Evolutionary conservation across 2,797 vertebrate genomes (phyloP), one percentile per base, ranked within the genome.

Genomic region (Diglossa cyanea): DNA sequence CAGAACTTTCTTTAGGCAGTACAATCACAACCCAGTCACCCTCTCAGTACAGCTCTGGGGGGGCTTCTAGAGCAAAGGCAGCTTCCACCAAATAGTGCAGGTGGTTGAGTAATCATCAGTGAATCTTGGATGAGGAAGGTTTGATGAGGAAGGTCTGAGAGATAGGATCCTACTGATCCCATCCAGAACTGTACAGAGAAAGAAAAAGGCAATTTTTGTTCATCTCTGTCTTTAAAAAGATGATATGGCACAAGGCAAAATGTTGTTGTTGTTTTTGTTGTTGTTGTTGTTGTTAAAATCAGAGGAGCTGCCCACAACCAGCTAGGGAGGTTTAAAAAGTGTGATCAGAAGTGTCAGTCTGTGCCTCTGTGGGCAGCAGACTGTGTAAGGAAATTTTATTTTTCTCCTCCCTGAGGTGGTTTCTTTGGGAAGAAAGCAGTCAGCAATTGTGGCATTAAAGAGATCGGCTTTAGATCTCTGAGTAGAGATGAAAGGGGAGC

Each of bases 401-500:
- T 47, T 79, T 70, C 75, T 90, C 50, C 58, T 93, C 70, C 90
- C 55, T 58, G 79, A 72, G 88, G 86, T 84, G 70, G 18, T 90
- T 93, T 93, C 58, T 47, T 75, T 28, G 81, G 31, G 73, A 88
- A 92, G n/a, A 84, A 91, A 88, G 67, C 35, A 94, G 76, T 86
- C 76, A 94, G 90, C 90, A 93, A 18, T 23, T 54, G 79, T 75
- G 58, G 80, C 70, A 94, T 88, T 90, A 92, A 78, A 86, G 54
- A 75, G 58, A 84, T 58, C 8, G 4, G 86, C 86, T 86, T 93
- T 84, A 90, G 90, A 86, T 71, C 88, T 94, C 62, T 66, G 71
- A 93, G 71, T 24, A 58, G 80, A 88, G 81, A 96, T 93, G 67
- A 95, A 94, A 95, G 67, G 37, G 63, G 48, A 88, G 39, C 44